These are phyloP conservation scores for Lophura nycthemera DNA, from an alignment of 2,113 vertebrate species.

Conservation along the genomic window DNA sequence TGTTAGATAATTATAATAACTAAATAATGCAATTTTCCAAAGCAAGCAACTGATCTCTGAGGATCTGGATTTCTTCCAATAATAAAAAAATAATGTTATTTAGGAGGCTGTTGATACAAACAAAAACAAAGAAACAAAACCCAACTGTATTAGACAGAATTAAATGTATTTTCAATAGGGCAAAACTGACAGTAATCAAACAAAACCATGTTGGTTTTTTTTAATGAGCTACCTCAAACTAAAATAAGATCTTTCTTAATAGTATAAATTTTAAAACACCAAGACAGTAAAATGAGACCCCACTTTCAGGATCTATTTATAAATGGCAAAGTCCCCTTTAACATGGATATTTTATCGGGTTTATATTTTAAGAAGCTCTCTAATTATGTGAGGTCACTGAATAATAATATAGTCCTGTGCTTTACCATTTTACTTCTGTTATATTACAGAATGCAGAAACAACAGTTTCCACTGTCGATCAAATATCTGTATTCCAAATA, in stretches of 20 bases:
- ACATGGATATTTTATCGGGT: not conserved
- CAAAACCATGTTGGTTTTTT: not conserved
- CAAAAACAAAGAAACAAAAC: not conserved
- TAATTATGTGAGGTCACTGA: not conserved
- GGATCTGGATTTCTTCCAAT: not conserved
- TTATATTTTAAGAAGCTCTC: not conserved
- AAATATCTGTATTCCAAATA: conserved; percentile 82
- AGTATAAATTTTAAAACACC: not conserved
- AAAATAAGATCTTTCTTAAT: not conserved
- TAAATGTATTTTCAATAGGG: not conserved
- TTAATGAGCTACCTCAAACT: not conserved
- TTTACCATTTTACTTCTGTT: not conserved
- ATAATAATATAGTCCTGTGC: not conserved
- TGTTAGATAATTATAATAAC: not conserved
- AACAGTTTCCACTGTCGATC: conserved; percentile 82
- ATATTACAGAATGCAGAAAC: conserved; percentile 79
- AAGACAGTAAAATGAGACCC: not conserved
- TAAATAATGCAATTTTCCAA: not conserved
- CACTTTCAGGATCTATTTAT: not conserved
- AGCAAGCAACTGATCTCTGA: not conserved
- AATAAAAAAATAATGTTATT: not conserved
- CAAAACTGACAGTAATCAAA: not conserved
- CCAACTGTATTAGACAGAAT: not conserved
- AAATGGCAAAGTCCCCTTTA: not conserved
- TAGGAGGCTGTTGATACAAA: not conserved